Conservation (phyloP, 2,113 vertebrate species). For the Phalacrocorax carbo region DNA sequence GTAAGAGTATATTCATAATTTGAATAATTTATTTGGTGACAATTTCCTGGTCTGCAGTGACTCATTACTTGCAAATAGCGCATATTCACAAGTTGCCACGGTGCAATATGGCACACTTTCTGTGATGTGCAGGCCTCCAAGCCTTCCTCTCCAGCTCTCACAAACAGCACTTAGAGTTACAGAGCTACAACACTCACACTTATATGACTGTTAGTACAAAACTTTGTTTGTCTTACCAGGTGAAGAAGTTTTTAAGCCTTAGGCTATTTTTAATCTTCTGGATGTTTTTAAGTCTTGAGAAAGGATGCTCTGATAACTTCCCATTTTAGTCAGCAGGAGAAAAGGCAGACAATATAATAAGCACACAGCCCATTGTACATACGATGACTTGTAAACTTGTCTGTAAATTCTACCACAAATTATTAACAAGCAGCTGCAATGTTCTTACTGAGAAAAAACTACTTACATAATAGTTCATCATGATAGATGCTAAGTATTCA, state of each 20-base stretch:
- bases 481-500: neutral
- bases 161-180: fast-evolving
- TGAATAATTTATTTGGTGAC: neutral
- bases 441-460: neutral
- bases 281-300: conserved; percentile 8
- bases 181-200: neutral
- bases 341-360: neutral
- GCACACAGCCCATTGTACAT: neutral
- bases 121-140: neutral
- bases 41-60: neutral
- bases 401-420: conserved; percentile 17
- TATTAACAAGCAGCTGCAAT: conserved; percentile 33
- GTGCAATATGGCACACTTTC: neutral
- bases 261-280: conserved; percentile 27
- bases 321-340: conserved; percentile 1
- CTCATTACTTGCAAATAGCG: neutral
- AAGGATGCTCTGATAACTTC: conserved; percentile 14
- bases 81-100: neutral
- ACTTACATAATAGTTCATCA: conserved; percentile 14
- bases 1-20: neutral
- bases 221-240: neutral
- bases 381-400: conserved; percentile 3
- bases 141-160: neutral
- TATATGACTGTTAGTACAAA: neutral
- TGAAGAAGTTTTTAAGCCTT: neutral